Conservation (phyloP, 2,797 vertebrate genomes). For the Eulemur coronatus region DNA sequence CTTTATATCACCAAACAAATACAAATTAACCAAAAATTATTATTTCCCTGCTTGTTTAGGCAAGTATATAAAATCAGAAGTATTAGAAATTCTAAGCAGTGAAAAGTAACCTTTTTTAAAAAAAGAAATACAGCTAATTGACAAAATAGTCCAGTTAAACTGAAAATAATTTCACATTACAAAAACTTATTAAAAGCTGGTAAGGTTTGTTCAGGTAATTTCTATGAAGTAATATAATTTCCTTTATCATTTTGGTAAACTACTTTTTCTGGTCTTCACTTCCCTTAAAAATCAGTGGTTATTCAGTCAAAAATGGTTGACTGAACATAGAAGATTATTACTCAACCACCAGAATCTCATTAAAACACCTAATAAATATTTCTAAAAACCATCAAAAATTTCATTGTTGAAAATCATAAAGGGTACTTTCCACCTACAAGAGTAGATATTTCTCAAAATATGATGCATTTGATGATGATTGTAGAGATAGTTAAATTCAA, state of each 20-base stretch:
- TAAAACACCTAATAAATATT: neutral
- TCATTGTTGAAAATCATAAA: neutral
- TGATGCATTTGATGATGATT: neutral
- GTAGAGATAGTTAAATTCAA: neutral
- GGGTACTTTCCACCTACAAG: fast-evolving
- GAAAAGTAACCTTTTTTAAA: neutral
- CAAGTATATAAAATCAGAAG: neutral
- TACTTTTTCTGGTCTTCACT: neutral
- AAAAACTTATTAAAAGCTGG: neutral
- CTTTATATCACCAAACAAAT: neutral
- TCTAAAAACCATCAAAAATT: neutral
- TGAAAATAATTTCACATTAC: neutral
- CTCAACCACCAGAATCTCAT: neutral
- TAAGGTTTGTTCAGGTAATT: neutral
- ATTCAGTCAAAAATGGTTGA: neutral
- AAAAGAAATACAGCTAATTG: neutral
- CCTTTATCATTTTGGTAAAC: neutral
- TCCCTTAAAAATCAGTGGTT: neutral
- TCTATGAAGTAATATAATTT: neutral
- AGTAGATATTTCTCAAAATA: neutral
- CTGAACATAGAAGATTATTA: neutral
- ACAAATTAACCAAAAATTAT: neutral
- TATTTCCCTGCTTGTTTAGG: neutral
- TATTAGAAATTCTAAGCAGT: neutral
- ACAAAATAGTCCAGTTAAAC: neutral